Evolutionary conservation across 2,888 invertebrate species (phyloP), one percentile per base, ranked within the genome.

Genomic region (Pachymerium ferrugineum): DNA sequence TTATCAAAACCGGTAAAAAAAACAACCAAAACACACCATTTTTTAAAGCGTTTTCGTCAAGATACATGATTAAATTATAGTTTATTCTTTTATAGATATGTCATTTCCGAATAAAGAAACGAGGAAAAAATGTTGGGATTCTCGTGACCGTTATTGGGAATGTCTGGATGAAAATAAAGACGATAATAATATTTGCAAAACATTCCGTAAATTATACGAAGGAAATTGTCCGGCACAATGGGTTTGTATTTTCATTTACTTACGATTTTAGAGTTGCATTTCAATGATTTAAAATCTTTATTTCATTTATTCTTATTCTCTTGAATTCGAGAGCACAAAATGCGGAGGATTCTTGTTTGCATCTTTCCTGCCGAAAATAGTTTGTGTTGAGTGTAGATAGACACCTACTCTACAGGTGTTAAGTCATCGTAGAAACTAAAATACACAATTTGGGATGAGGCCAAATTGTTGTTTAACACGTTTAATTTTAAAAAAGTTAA

Each of bases 61-160:
- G 42, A 19, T 16, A 14, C 14, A 14, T 42, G 12, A n/a, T 42
- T 8, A 67, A 67, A n/a, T 3, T 12, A 19, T 67, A n/a, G n/a
- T 28, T 3, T 67, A 67, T 67, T 67, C 10, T 16, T 67, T 68
- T 68, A 12, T 28, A 30, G 29, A 28, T 30, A 76, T 76, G 76
- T 73, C 76, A 28, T 93, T 91, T 83, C 91, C 91, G 75, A 88
- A 87, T 79, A 94, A 89, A 87, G 88, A 88, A 78, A 89, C 90
- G 81, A 88, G 93, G 78, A 86, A 89, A 80, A 85, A 86, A 80
- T 97, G 97, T 84, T 96, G 95, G 94, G 85, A 86, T 77, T 86
- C 90, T 76, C 88, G 94, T 80, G 96, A 97, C 84, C 86, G 87
- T 73, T 94, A 91, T 83, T 97, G 95, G 94, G 88, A 90, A 79